Base-by-base conservation (phyloP, 2,888 invertebrate genomes). In the Athrips mouffetella region DNA sequence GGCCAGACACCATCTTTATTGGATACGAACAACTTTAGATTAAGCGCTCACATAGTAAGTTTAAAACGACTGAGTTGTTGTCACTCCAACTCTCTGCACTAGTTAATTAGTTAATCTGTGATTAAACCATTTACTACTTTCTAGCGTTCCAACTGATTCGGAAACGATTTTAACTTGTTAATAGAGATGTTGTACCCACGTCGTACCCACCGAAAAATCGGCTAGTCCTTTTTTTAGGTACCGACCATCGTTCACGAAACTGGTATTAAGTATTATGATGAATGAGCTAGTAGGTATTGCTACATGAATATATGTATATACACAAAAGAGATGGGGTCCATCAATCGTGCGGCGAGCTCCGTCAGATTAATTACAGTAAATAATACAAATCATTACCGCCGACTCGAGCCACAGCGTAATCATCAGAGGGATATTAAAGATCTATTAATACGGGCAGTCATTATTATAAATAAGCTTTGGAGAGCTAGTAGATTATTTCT, bases 31-130 rank as follows among this genome's bases (percentile, higher is more conserved):
- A 35, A 35, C 20, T 35, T 35, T 8, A 35, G 20, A 35, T 35
- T 35, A 35, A 35, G 20, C 35, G 35, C 35, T 35, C 35, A 35
- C 35, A 35, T 15, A 35, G 35, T 35, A 35, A n/a, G 35, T 35
- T 35, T 35, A 16, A n/a, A 35, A 35, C 35, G 18, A 18, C 35
- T 20, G 18, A 13, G 20, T 35, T 35, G 35, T 18, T 15, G 35
- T 35, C 35, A 10, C 35, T 35, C 18, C 3, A 35, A 18, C 35
- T 18, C 18, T 10, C 18, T 5, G 16, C 3, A 10, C 35, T 4
- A 20, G 16, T 16, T 33, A 20, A 10, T 16, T 20, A 35, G 20
- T 35, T 18, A 18, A 35, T 18, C 35, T 35, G 35, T 35, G 35
- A 35, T 35, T 20, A 18, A 35, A 35, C 20, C 35, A 16, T 20